Percentiles rank a stretch among this genome's conserved stretches.
Conservation (phyloP, 2,888 invertebrate species). For the Drosophila tripunctata region DNA sequence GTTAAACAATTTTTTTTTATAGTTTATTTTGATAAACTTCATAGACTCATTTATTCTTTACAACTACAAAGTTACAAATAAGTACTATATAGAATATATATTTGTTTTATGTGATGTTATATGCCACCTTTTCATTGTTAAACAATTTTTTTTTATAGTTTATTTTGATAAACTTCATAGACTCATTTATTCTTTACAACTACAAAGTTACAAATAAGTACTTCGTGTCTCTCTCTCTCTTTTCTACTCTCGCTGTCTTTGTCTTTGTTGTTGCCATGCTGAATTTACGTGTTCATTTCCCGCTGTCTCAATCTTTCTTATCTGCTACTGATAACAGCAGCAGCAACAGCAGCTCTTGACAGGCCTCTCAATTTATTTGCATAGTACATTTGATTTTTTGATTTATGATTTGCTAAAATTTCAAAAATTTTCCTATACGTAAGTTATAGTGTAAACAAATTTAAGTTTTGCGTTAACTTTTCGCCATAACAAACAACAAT, state of each 20-base stretch:
- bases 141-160: no score
- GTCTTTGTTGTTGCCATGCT: conserved; percentile 48
- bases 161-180: no score
- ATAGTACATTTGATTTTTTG: conserved; percentile 13
- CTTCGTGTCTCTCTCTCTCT: neutral
- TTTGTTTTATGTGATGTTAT: no score
- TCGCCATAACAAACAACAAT: neutral
- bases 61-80: no score
- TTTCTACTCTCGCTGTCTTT: neutral
- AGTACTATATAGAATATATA: no score
- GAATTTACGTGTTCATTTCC: conserved; percentile 13
- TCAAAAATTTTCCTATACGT: conserved; percentile 30
- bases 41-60: no score
- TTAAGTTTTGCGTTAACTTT: neutral
- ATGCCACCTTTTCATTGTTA: no score
- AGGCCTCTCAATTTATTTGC: conserved; percentile 16
- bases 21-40: no score
- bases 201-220: no score
- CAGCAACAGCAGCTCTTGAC: conserved; percentile 46
- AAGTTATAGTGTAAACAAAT: neutral
- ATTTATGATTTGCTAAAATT: conserved; percentile 25
- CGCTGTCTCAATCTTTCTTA: neutral
- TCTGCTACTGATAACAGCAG: conserved; percentile 46
- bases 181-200: no score
- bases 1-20: no score